Base-by-base conservation (phyloP, 2,888 invertebrate species). In the Gonocerus acuteangulatus region DNA sequence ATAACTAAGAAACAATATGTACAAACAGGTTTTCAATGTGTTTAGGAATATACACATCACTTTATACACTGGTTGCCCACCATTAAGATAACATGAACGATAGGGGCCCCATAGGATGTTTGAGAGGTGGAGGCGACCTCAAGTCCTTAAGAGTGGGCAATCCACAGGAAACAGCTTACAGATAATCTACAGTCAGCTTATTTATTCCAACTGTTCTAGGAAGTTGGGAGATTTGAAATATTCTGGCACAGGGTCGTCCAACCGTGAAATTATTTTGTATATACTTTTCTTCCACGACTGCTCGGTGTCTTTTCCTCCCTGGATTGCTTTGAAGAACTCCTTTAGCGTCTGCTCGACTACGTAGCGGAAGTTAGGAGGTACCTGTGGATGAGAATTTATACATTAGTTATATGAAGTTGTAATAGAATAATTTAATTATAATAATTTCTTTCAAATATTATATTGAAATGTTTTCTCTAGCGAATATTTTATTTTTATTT, bases 201-300 rank as follows among this genome's bases (percentile, higher is more conserved):
- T 65, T 82, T 84, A 95, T 84, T 95, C 95, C 74, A 99, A 84
- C 77, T 95, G 95, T 77, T 97, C 96, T 78, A 99, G 87, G 82
- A 99, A 99, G 81, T 96, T 95, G 70, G 96, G 95, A 73, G 95
- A 93, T 78, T 99, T 99, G 85, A 99, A 99, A 82, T 95, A 97
- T 76, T 99, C 99, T 70, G 99, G 99, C 72, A 99, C 93, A 68
- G 90, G 89, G 78, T 97, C 97, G 80, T 99, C 99, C 79, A 99
- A 82, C 75, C 97, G 87, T 72, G 96, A 95, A 78, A 99, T 99
- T 73, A 99, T 89, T 78, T 99, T 99, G 84, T 99, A 99, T 78
- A 99, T 99, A 72, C 95, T 89, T 78, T 99, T 99, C 82, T 99
- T 99, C 99, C 99, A 99, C 73, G 96, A 96, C 77, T 96, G 97